Percentiles rank a stretch among this genome's conserved stretches.
These are phyloP conservation scores for Gnathonemus echidnorhynchus DNA, from an alignment of 2,113 vertebrate species.

Conservation along the genomic window DNA sequence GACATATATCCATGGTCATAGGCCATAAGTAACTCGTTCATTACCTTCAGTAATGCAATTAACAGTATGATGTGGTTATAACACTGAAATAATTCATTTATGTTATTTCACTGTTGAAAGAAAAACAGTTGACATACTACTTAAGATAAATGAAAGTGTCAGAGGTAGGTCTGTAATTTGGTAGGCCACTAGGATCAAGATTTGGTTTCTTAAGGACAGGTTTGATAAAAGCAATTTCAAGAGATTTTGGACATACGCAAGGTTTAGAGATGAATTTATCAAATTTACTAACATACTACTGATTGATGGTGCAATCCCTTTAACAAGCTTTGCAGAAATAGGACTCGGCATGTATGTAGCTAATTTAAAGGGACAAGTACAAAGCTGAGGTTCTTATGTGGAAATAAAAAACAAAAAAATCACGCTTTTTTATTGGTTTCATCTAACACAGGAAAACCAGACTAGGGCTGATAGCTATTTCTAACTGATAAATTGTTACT, in stretches of 20 bases:
- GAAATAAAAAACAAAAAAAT: background rate
- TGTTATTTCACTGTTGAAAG: background rate
- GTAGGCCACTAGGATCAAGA: background rate
- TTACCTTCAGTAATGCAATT: background rate
- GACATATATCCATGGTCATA: background rate
- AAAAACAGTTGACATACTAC: background rate
- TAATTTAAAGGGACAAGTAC: background rate
- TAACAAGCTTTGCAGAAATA: background rate
- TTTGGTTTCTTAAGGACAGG: background rate
- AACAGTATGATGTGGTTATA: background rate
- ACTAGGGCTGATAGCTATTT: background rate
- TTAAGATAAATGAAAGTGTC: background rate
- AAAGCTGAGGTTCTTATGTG: background rate
- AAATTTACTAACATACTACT: background rate
- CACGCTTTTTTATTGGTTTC: background rate
- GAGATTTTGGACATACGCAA: background rate
- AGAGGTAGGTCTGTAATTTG: background rate
- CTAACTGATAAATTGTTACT: background rate
- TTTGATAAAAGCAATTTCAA: background rate
- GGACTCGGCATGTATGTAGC: background rate
- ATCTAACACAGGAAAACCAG: background rate
- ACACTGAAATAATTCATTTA: background rate
- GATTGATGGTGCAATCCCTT: background rate
- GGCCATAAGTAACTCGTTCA: background rate
- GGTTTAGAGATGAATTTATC: background rate